Evolutionary conservation across 92 coral and sea anemone species (phyloP), one percentile per base, ranked within the genome.

Genomic region (Umimayanthus chanpuru): DNA sequence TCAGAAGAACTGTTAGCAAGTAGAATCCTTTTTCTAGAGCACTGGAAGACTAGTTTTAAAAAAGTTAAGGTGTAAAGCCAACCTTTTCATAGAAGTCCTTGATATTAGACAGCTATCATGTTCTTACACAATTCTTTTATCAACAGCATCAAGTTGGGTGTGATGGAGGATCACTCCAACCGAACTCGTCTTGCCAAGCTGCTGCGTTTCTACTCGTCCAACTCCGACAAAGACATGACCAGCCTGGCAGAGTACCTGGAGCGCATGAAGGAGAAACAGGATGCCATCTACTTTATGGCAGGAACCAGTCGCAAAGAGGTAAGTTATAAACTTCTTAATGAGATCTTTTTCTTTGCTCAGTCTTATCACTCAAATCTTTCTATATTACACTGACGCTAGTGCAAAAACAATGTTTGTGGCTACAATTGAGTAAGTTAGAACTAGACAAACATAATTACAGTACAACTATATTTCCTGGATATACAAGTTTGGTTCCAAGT

Each of bases 201-300:
- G 70, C 91, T 97, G 80, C 96, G 99, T 53, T 97, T 97, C 95
- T 92, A 84, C 82, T 95, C 98, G 2, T 97, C 99, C 40, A 95
- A 97, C 93, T 94, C 96, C 66, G 98, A 95, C 36, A 97, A 94
- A 29, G 98, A 97, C 2, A 40, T 91, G 93, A 97, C 99, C 20
- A 97, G 99, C 89, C 93, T 97, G 66, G 93, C 97, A 5, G 99
- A 95, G 68, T 97, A 97, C 56, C 86, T 97, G 6, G 99, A 97
- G 81, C 89, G 99, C 80, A 97, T 97, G 99, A 97, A 97, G 93
- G 99, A 97, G 74, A 97, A 97, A 38, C 99, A 97, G 73, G 99
- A 97, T 14, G 98, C 96, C 5, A 94, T 97, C 74, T 97, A 95
- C 90, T 97, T 97, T 85, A 95, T 97, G 98, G 99, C 99, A 39